Conservation (phyloP, 1,140 invertebrate species). For the Drosophila sulfurigaster region DNA sequence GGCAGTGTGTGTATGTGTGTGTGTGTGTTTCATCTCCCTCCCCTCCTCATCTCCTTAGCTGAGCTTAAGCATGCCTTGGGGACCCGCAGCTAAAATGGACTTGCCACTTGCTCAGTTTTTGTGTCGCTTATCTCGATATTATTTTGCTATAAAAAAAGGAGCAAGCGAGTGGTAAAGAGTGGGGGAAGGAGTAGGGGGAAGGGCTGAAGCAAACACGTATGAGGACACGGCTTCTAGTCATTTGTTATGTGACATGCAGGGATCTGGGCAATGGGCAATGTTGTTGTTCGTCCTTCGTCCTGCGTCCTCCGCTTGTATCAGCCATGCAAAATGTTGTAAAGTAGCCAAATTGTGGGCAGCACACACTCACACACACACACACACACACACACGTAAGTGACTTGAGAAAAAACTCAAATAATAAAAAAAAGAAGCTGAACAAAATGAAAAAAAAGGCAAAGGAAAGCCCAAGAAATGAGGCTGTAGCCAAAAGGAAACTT, state of each 20-base stretch:
- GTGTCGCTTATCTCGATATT: conserved; percentile 76
- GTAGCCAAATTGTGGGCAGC: conserved; percentile 57
- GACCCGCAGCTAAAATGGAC: conserved; percentile 44
- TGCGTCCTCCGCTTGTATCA: not conserved
- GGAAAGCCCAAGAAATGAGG: conserved; percentile 27
- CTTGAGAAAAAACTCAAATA: conserved; percentile 40
- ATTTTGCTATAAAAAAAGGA: conserved; percentile 73
- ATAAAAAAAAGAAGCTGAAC: conserved; percentile 24
- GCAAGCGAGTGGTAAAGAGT: not conserved
- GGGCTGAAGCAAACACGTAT: not conserved
- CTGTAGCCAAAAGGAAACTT: conserved; percentile 53
- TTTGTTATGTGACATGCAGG: conserved; percentile 66
- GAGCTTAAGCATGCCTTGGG: conserved; percentile 38
- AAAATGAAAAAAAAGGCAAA: conserved; percentile 1
- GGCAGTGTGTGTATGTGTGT: too few relatives aligned
- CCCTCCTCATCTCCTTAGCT: not conserved
- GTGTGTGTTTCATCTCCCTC: not conserved
- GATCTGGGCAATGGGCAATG: conserved; percentile 8
- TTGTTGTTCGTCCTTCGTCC: not conserved
- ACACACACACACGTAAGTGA: conserved; percentile 7
- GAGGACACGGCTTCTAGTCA: conserved; percentile 51
- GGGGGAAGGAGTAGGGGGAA: not conserved
- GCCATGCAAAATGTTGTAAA: conserved; percentile 64
- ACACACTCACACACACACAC: conserved; percentile 14
- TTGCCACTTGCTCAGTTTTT: conserved; percentile 8